Evolutionary conservation across 2,888 invertebrate species (phyloP).

Genomic region (Didymodactylos carnosus): DNA sequence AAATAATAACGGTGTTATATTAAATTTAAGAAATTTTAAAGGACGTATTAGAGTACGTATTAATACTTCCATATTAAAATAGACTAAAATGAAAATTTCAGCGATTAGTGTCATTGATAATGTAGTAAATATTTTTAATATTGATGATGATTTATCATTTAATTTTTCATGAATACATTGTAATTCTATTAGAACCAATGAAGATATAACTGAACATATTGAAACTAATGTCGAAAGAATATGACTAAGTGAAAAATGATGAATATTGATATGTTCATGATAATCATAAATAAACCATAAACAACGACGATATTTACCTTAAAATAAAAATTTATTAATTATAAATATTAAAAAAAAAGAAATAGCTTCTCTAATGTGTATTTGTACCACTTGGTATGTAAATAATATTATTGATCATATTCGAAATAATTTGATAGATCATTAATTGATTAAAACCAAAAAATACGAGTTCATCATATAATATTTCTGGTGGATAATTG

Average conservation of each 20-base stretch:
- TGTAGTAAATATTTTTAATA: too few species aligned
- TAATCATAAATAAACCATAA: not conserved
- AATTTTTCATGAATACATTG: not conserved
- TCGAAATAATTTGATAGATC: not conserved
- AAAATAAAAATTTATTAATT: not conserved
- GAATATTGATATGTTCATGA: not conserved
- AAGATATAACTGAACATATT: not conserved
- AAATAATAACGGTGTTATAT: not conserved
- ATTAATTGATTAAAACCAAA: not conserved
- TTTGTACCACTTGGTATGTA: not conserved
- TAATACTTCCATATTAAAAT: not conserved
- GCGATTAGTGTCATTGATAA: too few species aligned
- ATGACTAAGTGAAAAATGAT: not conserved
- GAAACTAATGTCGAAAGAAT: not conserved
- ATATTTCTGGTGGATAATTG: not conserved
- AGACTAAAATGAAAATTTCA: not conserved
- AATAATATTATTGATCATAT: not conserved
- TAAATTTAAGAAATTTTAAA: too few species aligned
- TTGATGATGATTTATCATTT: too few species aligned
- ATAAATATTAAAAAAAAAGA: not conserved
- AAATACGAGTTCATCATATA: not conserved
- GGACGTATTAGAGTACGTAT: not conserved
- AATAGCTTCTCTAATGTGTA: not conserved
- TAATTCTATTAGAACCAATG: not conserved
- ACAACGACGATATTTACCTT: not conserved